A percentile compares a stretch with the other conserved stretches of the same genome.
phyloP scores from a whole-genome alignment of 1,140 invertebrate species.

The Procambarus clarkii region DNA sequence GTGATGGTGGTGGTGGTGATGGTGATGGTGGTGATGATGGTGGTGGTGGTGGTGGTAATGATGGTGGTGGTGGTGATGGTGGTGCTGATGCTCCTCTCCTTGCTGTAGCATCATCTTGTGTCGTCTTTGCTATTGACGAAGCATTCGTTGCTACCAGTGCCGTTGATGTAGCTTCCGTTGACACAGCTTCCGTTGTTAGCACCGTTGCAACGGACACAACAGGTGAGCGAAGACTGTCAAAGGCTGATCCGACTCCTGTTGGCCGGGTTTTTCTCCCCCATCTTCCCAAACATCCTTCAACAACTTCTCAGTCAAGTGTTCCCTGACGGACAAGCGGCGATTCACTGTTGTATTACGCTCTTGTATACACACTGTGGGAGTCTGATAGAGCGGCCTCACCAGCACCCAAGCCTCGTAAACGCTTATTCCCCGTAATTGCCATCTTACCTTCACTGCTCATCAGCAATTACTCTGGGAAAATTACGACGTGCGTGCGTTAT shows the following conservation, averaged over 20 bases:
- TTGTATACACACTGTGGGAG: background rate
- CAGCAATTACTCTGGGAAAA: constrained; percentile 25
- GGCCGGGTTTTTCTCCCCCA: too few relatives aligned
- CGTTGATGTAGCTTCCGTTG: background rate
- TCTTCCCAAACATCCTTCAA: too few relatives aligned
- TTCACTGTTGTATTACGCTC: background rate
- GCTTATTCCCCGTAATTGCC: background rate
- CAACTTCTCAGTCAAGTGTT: background rate
- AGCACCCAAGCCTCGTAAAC: background rate
- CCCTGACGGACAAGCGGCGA: background rate
- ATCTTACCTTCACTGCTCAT: background rate
- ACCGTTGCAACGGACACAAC: background rate
- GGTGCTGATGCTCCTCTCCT: too few relatives aligned
- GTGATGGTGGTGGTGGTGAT: background rate
- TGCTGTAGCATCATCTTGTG: background rate
- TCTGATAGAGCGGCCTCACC: background rate
- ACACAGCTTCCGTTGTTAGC: background rate
- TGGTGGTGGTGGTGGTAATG: background rate
- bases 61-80: constrained; percentile 1
- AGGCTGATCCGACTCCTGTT: too few relatives aligned
- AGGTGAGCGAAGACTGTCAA: too few relatives aligned
- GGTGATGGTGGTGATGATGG: constrained; percentile 1
- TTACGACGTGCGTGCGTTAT: constrained; percentile 43
- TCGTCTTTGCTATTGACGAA: background rate
- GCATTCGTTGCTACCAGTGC: background rate